Evolutionary conservation across 92 coral and sea anemone genomes (phyloP).

Genomic region (Chrysogorgia sp.): DNA sequence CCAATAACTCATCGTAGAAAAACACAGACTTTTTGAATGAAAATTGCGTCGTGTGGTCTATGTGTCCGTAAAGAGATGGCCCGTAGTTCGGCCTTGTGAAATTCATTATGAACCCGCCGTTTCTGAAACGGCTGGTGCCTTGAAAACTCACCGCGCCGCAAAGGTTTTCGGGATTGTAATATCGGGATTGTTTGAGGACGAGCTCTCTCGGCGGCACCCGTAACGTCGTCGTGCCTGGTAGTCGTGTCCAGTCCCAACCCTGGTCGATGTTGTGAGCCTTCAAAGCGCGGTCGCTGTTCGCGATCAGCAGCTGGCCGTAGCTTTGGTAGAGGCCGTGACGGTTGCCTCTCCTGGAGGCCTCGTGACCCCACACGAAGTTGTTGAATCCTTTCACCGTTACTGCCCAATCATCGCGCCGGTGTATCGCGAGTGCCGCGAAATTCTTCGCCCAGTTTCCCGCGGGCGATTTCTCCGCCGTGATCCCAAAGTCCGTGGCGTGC

Average conservation of each 20-base stretch:
- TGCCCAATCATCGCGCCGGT: slow-evolving; percentile 72
- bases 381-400: slow-evolving; percentile 78
- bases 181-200: slow-evolving; percentile 24
- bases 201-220: slow-evolving; percentile 40
- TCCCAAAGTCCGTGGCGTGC: slow-evolving; percentile 37
- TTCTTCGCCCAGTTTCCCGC: slow-evolving; percentile 81
- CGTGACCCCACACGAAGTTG: slow-evolving; percentile 68
- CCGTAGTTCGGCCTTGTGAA: slow-evolving; percentile 59
- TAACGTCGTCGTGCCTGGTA: slow-evolving; percentile 78
- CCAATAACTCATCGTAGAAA: slow-evolving; percentile 68
- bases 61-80: slow-evolving; percentile 5
- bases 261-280: slow-evolving; percentile 56
- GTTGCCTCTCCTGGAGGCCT: slow-evolving; percentile 50
- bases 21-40: slow-evolving; percentile 74
- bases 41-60: slow-evolving; percentile 14
- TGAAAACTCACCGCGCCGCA: slow-evolving; percentile 74
- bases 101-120: slow-evolving; percentile 76
- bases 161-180: slow-evolving; percentile 52
- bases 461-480: slow-evolving; percentile 60
- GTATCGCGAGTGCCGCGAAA: slow-evolving; percentile 75
- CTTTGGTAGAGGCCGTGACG: slow-evolving; percentile 66
- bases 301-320: slow-evolving; percentile 72
- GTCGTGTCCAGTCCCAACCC: slow-evolving; percentile 86
- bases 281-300: slow-evolving; percentile 61
- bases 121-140: slow-evolving; percentile 48